phyloP scores from a whole-genome alignment of 2,888 invertebrate species.

The Leucophenga maculata region DNA sequence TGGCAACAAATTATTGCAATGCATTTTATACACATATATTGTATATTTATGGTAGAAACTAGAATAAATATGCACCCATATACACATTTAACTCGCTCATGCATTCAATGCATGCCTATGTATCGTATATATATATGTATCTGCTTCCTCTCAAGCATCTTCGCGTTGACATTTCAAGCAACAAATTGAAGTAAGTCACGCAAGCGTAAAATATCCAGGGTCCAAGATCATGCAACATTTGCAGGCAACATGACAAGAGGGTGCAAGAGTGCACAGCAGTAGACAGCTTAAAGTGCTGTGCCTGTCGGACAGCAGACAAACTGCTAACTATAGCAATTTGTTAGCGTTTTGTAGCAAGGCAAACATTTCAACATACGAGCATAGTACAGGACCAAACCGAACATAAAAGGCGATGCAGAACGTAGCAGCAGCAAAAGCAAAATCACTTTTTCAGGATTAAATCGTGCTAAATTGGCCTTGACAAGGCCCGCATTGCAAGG shows the following conservation, averaged over 20 bases:
- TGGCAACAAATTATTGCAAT: too few relatives aligned
- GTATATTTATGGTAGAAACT: too few relatives aligned
- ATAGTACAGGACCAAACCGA: background rate
- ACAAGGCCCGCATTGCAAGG: slow-evolving; percentile 21
- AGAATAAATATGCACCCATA: too few relatives aligned
- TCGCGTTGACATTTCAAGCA: slow-evolving; percentile 15
- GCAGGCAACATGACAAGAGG: too few relatives aligned
- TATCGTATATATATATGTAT: too few relatives aligned
- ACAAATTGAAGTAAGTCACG: slow-evolving; percentile 19
- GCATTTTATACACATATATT: too few relatives aligned
- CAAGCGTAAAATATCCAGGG: background rate
- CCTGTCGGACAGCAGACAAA: background rate
- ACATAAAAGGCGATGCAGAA: too few relatives aligned
- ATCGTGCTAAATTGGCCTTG: slow-evolving; percentile 27
- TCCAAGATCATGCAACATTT: slow-evolving; percentile 5
- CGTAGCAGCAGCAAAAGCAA: background rate
- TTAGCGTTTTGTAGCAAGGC: slow-evolving; percentile 18
- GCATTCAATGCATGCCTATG: too few relatives aligned
- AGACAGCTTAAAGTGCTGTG: background rate
- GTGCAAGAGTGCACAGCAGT: background rate
- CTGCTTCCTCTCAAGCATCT: background rate
- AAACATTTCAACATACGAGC: background rate
- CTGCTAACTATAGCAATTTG: slow-evolving; percentile 24
- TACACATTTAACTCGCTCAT: too few relatives aligned
- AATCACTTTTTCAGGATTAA: slow-evolving; percentile 28